These are phyloP conservation scores for Leptodactylus fallax DNA, from an alignment of 2,797 vertebrate species.

Conservation along the genomic window DNA sequence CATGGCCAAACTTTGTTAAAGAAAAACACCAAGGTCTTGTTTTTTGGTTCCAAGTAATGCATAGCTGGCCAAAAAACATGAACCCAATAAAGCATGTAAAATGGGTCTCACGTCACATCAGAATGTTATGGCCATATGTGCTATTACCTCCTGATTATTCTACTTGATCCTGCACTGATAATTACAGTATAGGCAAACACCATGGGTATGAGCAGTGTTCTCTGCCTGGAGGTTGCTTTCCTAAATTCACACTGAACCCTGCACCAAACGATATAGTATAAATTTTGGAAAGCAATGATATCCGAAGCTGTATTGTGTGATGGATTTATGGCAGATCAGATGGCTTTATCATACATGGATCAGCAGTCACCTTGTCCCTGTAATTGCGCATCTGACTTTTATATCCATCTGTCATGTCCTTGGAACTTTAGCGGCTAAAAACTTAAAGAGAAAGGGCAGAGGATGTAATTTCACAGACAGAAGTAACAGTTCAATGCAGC, in stretches of 20 bases:
- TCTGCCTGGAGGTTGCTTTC: slow-evolving; percentile 1
- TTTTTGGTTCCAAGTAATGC: too few species aligned
- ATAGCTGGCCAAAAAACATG: not conserved
- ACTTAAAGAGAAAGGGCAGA: slow-evolving; percentile 42
- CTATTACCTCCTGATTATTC: not conserved
- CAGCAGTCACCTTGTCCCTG: slow-evolving; percentile 57
- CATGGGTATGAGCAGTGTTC: not conserved
- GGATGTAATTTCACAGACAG: slow-evolving; percentile 12
- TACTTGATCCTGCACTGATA: not conserved
- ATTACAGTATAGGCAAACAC: not conserved
- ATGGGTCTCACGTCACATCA: not conserved
- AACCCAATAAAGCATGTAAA: not conserved
- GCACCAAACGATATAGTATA: slow-evolving; percentile 25
- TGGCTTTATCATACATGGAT: slow-evolving; percentile 58
- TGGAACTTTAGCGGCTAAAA: slow-evolving; percentile 44
- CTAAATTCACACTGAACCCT: slow-evolving; percentile 28
- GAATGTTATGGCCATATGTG: not conserved
- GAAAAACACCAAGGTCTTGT: too few species aligned
- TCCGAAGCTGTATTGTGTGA: slow-evolving; percentile 49
- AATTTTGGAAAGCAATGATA: slow-evolving; percentile 44
- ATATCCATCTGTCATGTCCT: slow-evolving; percentile 51
- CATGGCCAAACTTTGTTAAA: not conserved
- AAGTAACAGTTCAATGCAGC: slow-evolving; percentile 21
- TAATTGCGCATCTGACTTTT: slow-evolving; percentile 40
- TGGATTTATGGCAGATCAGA: slow-evolving; percentile 59